Evolutionary conservation across 2,113 vertebrate species (phyloP), one percentile per base, ranked within the genome.

Genomic region (Cervus canadensis): DNA sequence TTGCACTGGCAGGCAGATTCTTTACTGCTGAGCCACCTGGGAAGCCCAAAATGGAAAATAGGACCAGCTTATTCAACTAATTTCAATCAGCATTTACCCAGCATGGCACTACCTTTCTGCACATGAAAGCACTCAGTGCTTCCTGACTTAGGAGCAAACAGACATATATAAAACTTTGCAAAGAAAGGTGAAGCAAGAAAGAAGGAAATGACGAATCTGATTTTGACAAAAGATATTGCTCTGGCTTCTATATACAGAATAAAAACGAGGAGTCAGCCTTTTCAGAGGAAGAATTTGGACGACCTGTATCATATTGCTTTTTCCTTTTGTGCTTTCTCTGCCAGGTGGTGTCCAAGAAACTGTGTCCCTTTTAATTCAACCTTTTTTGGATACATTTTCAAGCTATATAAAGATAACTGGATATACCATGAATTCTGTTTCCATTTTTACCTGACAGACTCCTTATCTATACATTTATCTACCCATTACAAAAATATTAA

Each of bases 301-400:
- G 5, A 56, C 0, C 17, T 36, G 10, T 8, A 2, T 28, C 43
- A 62, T 1, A 0, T 13, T 40, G 3, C 26, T 26, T 12, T 56
- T 17, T n/a, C 40, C 15, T 7, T 36, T 76, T 36, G 16, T 36
- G 43, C 3, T 50, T 85, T 43, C 13, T 84, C 23, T 30, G 54
- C 23, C 12, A 56, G 33, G 28, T 2, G 0, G 0, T 33, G 8
- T 86, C 43, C 28, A 78, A 21, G 50, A 28, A 17, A 36, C 26
- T 3, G 33, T 43, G 52, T 25, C 74, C 48, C 71, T 79, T 67
- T 50, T 33, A 52, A 48, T 74, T 56, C 36, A 62, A 19, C n/a
- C 30, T 89, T 7, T 62, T 76, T 30, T 1, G 28, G 28, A 78
- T 54, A 15, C 0, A 40, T 78, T 84, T 95, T 76, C 30, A 60